These are phyloP conservation scores for Xenotilapia caudafasciata DNA, from an alignment of 2,113 vertebrate species.

Conservation along the genomic window DNA sequence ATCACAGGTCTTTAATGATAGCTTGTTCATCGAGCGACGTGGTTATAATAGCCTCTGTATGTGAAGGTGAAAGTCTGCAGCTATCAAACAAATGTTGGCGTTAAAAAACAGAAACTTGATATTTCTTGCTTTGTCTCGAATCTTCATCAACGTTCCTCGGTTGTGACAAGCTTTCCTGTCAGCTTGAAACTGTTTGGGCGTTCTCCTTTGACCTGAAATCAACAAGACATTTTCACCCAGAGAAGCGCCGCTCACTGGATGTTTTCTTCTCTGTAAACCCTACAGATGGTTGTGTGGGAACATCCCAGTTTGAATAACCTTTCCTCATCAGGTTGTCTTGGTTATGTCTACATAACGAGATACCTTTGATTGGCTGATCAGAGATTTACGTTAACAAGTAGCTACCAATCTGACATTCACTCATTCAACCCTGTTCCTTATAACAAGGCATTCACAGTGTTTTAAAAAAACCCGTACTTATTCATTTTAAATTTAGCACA, in stretches of 20 bases:
- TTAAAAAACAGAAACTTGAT: background rate
- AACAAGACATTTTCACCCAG: background rate
- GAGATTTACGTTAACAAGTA: background rate
- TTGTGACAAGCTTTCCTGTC: background rate
- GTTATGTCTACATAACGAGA: background rate
- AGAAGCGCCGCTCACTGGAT: background rate
- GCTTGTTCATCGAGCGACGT: background rate
- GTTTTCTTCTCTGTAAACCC: background rate
- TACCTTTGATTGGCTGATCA: background rate
- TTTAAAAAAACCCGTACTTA: fast-evolving
- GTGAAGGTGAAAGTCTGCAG: background rate
- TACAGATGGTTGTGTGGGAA: background rate
- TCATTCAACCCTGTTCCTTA: background rate
- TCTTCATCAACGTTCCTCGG: background rate
- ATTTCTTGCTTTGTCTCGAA: background rate
- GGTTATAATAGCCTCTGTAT: background rate
- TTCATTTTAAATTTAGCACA: background rate
- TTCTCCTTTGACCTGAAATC: background rate
- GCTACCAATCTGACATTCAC: background rate
- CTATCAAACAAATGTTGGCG: background rate
- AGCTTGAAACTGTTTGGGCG: background rate
- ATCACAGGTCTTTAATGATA: background rate
- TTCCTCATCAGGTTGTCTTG: background rate
- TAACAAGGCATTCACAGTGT: background rate
- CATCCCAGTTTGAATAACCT: background rate